Evolutionary conservation across 1,140 invertebrate genomes (phyloP), one percentile per base, ranked within the genome.

Genomic region (Scaptodrosophila lebanonensis): DNA sequence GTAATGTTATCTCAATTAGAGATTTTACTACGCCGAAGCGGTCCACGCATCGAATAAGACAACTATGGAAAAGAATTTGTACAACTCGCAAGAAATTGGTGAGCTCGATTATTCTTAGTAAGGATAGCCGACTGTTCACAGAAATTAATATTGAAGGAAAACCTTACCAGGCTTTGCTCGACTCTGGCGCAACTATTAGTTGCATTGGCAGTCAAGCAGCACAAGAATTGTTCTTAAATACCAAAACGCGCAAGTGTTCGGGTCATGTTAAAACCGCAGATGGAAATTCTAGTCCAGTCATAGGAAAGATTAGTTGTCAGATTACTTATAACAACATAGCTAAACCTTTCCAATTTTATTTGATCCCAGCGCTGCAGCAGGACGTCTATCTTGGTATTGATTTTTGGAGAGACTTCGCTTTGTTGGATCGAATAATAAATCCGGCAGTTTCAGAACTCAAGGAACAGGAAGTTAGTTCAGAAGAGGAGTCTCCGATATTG

Each of bases 11-110:
- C 22, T 25, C 22, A 25, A 25, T n/a, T 25, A 25, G 22, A 4
- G 8, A 25, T 25, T 25, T 25, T n/a, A n/a, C n/a, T n/a, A n/a
- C 22, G 8, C 22, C 22, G 8, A 25, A 18, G 3, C 13, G 15
- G 15, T 49, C 47, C 15, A 22, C 35, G 22, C 35, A 38, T 36
- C 47, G 30, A 8, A 7, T 18, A 27, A 38, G 17, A 43, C 25
- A 12, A 22, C 12, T 33, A 3, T 3, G 3, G 32, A 33, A 33
- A 13, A 33, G 12, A 4, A 13, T 33, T 13, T 11, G 32, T 11
- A 3, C 9, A 4, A n/a, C 8, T 3, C 32, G 32, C 3, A 9
- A 33, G 3, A 33, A 4, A n/a, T 13, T 33, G 12, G 9, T 33
- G 5, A 8, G 6, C 5, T 9, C 32, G 3, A 33, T 33, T 4